phyloP scores from a whole-genome alignment of 2,888 invertebrate genomes.

The Boloria selene region DNA sequence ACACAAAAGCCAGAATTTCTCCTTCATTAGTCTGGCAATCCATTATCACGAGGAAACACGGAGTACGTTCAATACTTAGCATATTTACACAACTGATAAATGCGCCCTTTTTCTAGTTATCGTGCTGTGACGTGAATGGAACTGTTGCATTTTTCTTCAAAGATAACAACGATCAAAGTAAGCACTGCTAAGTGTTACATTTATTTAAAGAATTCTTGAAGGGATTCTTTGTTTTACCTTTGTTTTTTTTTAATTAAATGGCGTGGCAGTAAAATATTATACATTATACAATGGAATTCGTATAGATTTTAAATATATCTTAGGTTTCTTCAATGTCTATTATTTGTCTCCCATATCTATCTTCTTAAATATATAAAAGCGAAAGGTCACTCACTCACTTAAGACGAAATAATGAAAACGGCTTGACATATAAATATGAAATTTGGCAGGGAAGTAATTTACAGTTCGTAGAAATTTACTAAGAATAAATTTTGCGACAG shows the following conservation, averaged over 20 bases:
- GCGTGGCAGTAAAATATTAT: conserved; percentile 10
- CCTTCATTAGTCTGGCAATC: conserved; percentile 78
- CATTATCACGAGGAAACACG: conserved; percentile 55
- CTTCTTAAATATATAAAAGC: too few relatives aligned
- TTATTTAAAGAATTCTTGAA: conserved; percentile 30
- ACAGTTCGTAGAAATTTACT: too few relatives aligned
- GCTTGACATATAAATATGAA: too few relatives aligned
- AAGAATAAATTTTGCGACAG: too few relatives aligned
- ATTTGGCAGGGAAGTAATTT: too few relatives aligned
- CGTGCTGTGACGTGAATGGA: conserved; percentile 61
- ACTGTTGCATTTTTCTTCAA: conserved; percentile 71
- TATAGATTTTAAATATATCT: conserved; percentile 1
- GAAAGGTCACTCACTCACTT: too few relatives aligned
- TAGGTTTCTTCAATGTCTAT: too few relatives aligned
- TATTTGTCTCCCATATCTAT: too few relatives aligned
- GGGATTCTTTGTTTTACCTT: neutral
- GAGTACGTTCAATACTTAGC: conserved; percentile 68
- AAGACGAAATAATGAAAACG: too few relatives aligned
- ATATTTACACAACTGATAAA: conserved; percentile 75
- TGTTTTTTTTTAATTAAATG: neutral
- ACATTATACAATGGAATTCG: neutral
- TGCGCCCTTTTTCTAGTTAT: conserved; percentile 71
- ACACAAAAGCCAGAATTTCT: conserved; percentile 44
- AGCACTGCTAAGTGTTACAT: conserved; percentile 30
- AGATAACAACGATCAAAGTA: conserved; percentile 50